These are phyloP conservation scores for Harpegnathos saltator DNA, from an alignment of 1,140 invertebrate species.

Conservation along the genomic window DNA sequence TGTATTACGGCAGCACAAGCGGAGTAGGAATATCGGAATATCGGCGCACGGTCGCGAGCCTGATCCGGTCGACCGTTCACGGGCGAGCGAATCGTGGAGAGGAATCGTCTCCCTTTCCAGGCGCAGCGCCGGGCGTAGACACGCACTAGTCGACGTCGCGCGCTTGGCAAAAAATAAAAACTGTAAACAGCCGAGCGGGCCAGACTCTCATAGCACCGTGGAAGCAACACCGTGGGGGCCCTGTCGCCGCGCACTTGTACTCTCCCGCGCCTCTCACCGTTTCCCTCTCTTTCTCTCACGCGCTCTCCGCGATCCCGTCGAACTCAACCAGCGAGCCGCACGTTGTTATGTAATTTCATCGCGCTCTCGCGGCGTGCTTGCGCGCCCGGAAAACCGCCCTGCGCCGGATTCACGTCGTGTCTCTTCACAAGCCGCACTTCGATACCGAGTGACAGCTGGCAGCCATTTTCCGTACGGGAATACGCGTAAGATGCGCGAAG, in stretches of 20 bases:
- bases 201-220: conserved; percentile 78
- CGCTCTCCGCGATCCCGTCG: conserved; percentile 32
- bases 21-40: neutral
- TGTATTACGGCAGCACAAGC: neutral
- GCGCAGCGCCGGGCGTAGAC: neutral
- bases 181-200: conserved; percentile 76
- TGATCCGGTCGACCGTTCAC: neutral
- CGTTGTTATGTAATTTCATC: conserved; percentile 76
- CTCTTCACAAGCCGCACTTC: conserved; percentile 75
- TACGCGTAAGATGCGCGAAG: conserved; percentile 80
- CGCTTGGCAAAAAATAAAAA: conserved; percentile 64
- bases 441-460: conserved; percentile 80
- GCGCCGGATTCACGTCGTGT: conserved; percentile 55
- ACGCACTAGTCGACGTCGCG: conserved; percentile 52
- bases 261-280: neutral
- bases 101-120: neutral
- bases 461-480: conserved; percentile 81
- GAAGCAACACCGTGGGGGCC: conserved; percentile 25
- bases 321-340: conserved; percentile 55
- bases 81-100: neutral
- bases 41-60: neutral
- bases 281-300: neutral
- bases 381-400: conserved; percentile 8
- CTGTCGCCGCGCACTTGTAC: conserved; percentile 7
- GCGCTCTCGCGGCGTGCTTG: conserved; percentile 15